Conservation (phyloP, 2,888 invertebrate species). For the Microchrysa polita region DNA sequence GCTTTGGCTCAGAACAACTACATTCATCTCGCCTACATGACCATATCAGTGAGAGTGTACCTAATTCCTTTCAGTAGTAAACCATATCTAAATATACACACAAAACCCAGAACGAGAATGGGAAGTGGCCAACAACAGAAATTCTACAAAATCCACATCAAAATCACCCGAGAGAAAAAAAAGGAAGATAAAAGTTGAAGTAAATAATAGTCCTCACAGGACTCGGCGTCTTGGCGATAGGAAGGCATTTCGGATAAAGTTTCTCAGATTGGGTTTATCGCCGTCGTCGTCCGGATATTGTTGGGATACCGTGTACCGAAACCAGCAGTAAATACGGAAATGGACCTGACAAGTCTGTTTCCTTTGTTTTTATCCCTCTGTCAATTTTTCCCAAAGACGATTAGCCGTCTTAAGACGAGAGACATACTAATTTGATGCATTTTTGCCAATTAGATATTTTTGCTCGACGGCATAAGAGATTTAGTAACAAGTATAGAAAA, state of each 20-base stretch:
- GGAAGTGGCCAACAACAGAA: too few species aligned
- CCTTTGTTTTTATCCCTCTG: background rate
- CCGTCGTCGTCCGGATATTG: conserved; percentile 6
- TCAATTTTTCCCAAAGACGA: background rate
- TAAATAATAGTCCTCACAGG: background rate
- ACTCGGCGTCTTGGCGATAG: background rate
- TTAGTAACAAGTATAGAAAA: too few species aligned
- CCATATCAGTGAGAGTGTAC: conserved; percentile 27
- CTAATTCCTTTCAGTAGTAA: conserved; percentile 12
- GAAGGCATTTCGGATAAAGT: conserved; percentile 14
- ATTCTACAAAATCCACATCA: background rate
- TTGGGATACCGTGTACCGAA: background rate
- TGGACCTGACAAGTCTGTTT: background rate
- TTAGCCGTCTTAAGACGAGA: background rate
- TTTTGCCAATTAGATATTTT: background rate
- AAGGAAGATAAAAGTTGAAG: background rate
- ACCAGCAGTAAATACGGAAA: background rate
- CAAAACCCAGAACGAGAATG: too few species aligned
- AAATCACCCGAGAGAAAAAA: background rate
- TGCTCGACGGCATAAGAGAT: too few species aligned
- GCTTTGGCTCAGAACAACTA: conserved; percentile 11
- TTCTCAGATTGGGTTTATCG: conserved; percentile 19
- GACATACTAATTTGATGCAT: too few species aligned
- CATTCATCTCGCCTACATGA: conserved; percentile 35
- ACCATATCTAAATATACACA: too few species aligned